Evolutionary conservation across 2,797 vertebrate genomes (phyloP).

Genomic region (Myotis daubentonii): DNA sequence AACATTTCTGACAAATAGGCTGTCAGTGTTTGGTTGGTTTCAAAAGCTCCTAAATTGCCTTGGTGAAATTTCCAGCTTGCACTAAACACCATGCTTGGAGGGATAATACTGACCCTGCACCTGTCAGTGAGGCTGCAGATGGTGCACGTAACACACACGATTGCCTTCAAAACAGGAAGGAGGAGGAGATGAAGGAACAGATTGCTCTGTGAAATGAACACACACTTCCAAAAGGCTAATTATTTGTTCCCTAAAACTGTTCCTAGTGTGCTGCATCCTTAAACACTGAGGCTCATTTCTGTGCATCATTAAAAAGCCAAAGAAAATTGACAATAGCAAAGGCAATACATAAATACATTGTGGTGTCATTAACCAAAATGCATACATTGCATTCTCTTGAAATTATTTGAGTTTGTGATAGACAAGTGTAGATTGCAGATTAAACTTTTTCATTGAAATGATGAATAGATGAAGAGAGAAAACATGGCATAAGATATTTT

Average conservation of each 20-base stretch:
- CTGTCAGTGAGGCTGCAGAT: constrained; percentile 85
- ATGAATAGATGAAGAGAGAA: neutral
- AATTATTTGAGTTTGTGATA: constrained; percentile 55
- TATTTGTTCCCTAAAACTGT: constrained; percentile 84
- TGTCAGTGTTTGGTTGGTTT: constrained; percentile 28
- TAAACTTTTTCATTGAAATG: constrained; percentile 7
- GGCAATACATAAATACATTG: constrained; percentile 68
- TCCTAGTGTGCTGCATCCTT: constrained; percentile 75
- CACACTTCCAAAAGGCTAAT: constrained; percentile 83
- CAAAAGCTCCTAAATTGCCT: constrained; percentile 76
- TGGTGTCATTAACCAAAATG: neutral
- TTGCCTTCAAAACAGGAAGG: constrained; percentile 86
- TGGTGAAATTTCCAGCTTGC: constrained; percentile 79
- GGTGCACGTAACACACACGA: constrained; percentile 82
- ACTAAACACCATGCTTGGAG: constrained; percentile 77
- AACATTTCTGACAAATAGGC: constrained; percentile 32
- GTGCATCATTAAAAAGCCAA: constrained; percentile 78
- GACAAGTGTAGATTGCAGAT: neutral
- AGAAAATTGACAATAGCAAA: constrained; percentile 73
- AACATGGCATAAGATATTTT: neutral
- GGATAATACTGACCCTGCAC: constrained; percentile 83
- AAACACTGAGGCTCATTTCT: constrained; percentile 77
- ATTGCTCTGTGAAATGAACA: constrained; percentile 81
- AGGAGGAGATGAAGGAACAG: constrained; percentile 83
- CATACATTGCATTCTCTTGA: constrained; percentile 18